Conservation (phyloP, 2,888 invertebrate genomes). For the Pyrochroa serraticornis region DNA sequence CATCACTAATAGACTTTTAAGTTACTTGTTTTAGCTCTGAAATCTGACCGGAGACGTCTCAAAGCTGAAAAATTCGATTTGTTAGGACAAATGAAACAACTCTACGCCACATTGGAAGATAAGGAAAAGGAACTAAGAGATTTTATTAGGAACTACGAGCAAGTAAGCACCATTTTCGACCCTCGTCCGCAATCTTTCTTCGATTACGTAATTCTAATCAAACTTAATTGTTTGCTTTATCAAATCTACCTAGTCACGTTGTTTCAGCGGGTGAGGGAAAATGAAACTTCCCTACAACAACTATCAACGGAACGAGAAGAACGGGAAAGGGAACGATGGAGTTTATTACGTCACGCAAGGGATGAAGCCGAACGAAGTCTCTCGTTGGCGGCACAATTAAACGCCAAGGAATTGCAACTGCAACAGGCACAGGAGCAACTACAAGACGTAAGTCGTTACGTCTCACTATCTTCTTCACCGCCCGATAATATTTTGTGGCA, state of each 20-base stretch:
- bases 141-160: slow-evolving; percentile 93
- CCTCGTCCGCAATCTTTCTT: too few relatives aligned
- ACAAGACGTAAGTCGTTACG: slow-evolving; percentile 67
- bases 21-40: slow-evolving; percentile 68
- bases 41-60: slow-evolving; percentile 87
- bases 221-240: slow-evolving; percentile 11
- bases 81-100: slow-evolving; percentile 91
- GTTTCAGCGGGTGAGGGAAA: slow-evolving; percentile 76
- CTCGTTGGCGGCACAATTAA: slow-evolving; percentile 85
- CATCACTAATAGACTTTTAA: neutral
- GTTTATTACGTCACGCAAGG: slow-evolving; percentile 82
- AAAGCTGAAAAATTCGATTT: slow-evolving; percentile 94
- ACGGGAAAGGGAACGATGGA: slow-evolving; percentile 87
- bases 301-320: slow-evolving; percentile 70
- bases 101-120: slow-evolving; percentile 91
- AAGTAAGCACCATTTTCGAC: slow-evolving; percentile 61
- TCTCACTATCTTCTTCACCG: neutral
- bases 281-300: slow-evolving; percentile 72
- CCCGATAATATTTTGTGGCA: neutral
- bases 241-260: slow-evolving; percentile 44
- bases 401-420: slow-evolving; percentile 84
- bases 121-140: slow-evolving; percentile 93
- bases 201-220: neutral
- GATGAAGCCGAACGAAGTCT: slow-evolving; percentile 90
- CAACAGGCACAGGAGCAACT: slow-evolving; percentile 86